Conservation (phyloP, 2,113 vertebrate species). For the Gulo gulo region DNA sequence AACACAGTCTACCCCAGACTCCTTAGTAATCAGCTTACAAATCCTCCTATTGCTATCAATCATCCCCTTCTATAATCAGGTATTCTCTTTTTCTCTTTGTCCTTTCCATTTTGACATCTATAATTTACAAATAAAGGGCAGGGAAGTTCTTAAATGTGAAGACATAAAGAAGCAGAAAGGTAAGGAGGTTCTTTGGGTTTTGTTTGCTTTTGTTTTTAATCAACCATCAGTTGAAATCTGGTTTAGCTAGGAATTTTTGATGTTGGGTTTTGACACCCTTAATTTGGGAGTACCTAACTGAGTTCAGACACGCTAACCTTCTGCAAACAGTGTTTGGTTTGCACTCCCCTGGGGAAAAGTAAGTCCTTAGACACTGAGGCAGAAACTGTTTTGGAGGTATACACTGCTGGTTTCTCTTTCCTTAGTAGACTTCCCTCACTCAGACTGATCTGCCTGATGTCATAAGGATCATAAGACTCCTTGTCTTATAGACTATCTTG, state of each 20-base stretch:
- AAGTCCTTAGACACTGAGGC: background rate
- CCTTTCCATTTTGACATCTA: background rate
- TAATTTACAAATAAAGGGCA: background rate
- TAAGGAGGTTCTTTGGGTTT: background rate
- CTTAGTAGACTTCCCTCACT: background rate
- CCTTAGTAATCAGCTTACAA: background rate
- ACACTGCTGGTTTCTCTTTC: background rate
- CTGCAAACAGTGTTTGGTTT: background rate
- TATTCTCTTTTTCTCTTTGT: background rate
- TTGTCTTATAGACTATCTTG: background rate
- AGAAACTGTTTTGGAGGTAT: background rate
- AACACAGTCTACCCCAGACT: background rate
- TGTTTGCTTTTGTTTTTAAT: background rate
- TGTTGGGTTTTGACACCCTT: background rate
- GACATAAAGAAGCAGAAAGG: background rate
- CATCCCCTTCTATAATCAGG: background rate
- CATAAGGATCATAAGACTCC: background rate
- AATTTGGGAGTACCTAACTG: background rate
- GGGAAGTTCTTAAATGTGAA: background rate
- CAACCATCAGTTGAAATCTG: background rate
- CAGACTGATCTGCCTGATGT: background rate
- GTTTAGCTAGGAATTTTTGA: background rate
- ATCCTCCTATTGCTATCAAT: background rate
- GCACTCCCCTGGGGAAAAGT: background rate
- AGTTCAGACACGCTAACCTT: background rate